phyloP scores from a whole-genome alignment of 2,888 invertebrate species.

The Lasioglossum pauxillum region DNA sequence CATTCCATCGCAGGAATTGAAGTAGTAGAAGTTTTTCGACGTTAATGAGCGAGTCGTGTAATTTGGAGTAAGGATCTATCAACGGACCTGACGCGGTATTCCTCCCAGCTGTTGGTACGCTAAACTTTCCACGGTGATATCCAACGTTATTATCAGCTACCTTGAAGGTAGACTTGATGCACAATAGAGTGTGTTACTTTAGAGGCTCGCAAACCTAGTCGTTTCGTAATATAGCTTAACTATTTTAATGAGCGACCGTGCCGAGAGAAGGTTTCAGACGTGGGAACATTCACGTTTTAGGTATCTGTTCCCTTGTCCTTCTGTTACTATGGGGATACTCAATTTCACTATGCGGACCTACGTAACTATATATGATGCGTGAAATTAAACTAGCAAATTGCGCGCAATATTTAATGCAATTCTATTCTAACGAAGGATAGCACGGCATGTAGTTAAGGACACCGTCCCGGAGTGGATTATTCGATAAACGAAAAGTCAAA shows the following conservation, averaged over 20 bases:
- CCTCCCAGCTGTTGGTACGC: conserved; percentile 59
- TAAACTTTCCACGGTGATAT: conserved; percentile 67
- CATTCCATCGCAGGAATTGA: conserved; percentile 30
- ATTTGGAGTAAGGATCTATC: conserved; percentile 48
- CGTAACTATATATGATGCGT: conserved; percentile 21
- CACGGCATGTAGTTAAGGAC: background rate
- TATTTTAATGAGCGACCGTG: conserved; percentile 75
- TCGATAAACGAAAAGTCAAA: background rate
- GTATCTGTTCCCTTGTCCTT: conserved; percentile 14
- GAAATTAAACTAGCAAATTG: conserved; percentile 53
- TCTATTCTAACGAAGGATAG: background rate
- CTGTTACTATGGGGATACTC: conserved; percentile 49
- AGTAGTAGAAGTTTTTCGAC: conserved; percentile 42
- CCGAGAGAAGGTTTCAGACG: conserved; percentile 62
- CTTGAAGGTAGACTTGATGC: conserved; percentile 55
- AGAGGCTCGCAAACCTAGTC: conserved; percentile 62
- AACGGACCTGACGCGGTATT: conserved; percentile 49
- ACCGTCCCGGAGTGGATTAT: background rate
- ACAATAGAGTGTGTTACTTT: conserved; percentile 68
- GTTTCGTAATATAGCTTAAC: conserved; percentile 74
- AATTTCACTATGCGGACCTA: conserved; percentile 44
- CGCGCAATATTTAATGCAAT: conserved; percentile 20
- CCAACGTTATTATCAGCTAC: conserved; percentile 65
- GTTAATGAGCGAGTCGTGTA: conserved; percentile 46
- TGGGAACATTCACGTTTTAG: conserved; percentile 59